These are phyloP conservation scores for Parotia lawesii DNA, from an alignment of 2,113 vertebrate species.

Conservation along the genomic window DNA sequence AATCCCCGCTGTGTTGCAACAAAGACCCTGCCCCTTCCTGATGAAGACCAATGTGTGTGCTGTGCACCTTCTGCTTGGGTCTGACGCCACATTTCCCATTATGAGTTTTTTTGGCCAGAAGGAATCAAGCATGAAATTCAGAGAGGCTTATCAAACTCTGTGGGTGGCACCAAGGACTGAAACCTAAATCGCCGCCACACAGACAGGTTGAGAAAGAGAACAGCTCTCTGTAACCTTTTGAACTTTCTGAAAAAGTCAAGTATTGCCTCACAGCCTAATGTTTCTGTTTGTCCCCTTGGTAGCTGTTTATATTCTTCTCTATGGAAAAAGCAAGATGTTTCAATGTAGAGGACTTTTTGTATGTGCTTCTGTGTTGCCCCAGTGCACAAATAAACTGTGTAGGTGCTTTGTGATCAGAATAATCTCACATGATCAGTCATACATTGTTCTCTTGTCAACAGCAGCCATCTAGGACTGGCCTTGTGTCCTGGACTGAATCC, in stretches of 20 bases:
- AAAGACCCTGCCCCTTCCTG: neutral
- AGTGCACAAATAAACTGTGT: conserved; percentile 53
- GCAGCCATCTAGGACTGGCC: conserved; percentile 46
- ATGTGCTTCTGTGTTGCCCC: neutral
- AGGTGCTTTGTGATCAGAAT: conserved; percentile 57
- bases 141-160: neutral
- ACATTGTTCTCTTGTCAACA: conserved; percentile 68
- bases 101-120: neutral
- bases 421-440: conserved; percentile 52
- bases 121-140: neutral
- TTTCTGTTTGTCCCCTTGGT: conserved; percentile 48
- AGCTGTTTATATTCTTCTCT: conserved; percentile 20
- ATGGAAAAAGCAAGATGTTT: conserved; percentile 34
- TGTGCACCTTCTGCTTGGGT: neutral
- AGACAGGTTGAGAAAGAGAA: conserved; percentile 25
- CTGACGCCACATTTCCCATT: neutral
- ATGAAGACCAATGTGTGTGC: neutral
- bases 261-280: conserved; percentile 5
- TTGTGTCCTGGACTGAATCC: conserved; percentile 63
- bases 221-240: conserved; percentile 36
- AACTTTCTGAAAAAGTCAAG: conserved; percentile 54
- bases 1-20: fast-evolving
- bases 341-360: neutral
- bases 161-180: neutral
- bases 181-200: neutral